Evolutionary conservation across 2,797 vertebrate genomes (phyloP), one percentile per base, ranked within the genome.

Genomic region (Eospalax fontanierii): DNA sequence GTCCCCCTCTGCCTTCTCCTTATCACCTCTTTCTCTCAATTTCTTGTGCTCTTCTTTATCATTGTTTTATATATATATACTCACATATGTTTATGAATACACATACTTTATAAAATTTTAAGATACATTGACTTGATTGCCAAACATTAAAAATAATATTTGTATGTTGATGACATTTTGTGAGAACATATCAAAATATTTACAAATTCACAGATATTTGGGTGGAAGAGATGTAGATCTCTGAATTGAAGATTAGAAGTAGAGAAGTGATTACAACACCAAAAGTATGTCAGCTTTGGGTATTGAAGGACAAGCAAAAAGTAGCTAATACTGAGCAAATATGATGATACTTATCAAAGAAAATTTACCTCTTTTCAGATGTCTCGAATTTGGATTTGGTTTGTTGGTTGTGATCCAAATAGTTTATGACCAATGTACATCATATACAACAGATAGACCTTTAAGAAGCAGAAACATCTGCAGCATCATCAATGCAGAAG

Each of bases 61-160:
- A 54, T 54, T 54, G 50, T 46, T 5, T 6, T 11, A 54, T 54
- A 54, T 2, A 54, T 14, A 54, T 54, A 54, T 12, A 54, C 2
- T 54, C 46, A 46, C 11, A 46, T 54, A 54, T 50, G 46, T 54
- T 10, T 54, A 54, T 54, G 14, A 54, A 54, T 54, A 54, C 14
- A 54, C n/a, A n/a, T n/a, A n/a, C n/a, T n/a, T n/a, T n/a, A n/a
- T n/a, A 5, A 46, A 6, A 89, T 78, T 86, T 96, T 43, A 66
- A 86, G 79, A 76, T 76, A 79, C 11, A 71, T 11, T n/a, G 22
- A 66, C 65, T 65, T 16, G 84, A 1, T 80, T 35, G 40, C 14
- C 46, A 82, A 84, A 46, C 3, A 33, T 33, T 63, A 91, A 87
- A 94, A 61, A 43, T 43, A 87, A 78, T 71, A 43, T 85, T 6